phyloP scores from a whole-genome alignment of 2,797 vertebrate genomes.

The Tolypeutes matacus region DNA sequence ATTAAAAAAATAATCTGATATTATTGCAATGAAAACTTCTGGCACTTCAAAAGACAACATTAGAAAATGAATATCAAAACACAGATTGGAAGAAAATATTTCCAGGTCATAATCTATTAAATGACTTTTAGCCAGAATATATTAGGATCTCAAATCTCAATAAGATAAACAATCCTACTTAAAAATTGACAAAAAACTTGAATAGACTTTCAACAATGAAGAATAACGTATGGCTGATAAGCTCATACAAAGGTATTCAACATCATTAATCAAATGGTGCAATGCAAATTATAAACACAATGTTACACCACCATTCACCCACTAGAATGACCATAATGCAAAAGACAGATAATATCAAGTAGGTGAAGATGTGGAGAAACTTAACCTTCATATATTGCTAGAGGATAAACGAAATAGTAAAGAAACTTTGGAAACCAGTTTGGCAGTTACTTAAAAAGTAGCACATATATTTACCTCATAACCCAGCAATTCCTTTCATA shows the following conservation, averaged over 20 bases:
- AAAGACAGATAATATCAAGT: background rate
- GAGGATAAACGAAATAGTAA: background rate
- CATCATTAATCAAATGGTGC: background rate
- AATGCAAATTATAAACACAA: background rate
- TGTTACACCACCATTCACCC: background rate
- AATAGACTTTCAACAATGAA: background rate
- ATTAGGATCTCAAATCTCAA: background rate
- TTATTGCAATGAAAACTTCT: background rate
- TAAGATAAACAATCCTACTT: no score
- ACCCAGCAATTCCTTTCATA: background rate
- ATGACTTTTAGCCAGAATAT: background rate
- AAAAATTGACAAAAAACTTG: background rate
- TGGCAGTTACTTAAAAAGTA: background rate
- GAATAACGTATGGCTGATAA: background rate
- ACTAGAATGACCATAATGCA: background rate
- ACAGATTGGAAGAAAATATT: background rate
- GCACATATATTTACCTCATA: background rate
- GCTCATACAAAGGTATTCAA: background rate
- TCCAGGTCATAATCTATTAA: background rate
- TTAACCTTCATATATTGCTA: background rate
- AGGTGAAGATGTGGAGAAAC: background rate
- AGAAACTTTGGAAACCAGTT: background rate
- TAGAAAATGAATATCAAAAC: background rate
- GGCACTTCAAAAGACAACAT: background rate
- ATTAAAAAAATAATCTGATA: background rate